Base-by-base conservation (phyloP, 2,113 vertebrate genomes). In the Regulus satrapa region DNA sequence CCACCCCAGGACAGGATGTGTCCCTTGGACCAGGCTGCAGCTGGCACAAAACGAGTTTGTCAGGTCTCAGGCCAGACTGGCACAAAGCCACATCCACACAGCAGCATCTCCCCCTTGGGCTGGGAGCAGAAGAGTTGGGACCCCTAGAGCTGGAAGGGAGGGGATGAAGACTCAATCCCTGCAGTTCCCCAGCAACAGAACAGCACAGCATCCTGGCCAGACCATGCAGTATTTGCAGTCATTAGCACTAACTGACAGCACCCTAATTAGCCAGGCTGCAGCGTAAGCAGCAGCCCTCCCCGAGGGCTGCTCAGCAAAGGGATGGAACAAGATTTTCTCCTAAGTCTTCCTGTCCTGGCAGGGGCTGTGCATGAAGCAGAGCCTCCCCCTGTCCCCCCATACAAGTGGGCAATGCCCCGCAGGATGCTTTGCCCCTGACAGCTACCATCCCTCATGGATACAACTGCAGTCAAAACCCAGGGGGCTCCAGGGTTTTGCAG, bases 231-330 rank as follows among this genome's bases (percentile, higher is more conserved):
- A 63, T 34, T 48, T 90, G 69, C 10, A 10, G 34, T 84, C 84
- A 89, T 94, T 68, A 95, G n/a, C n/a, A 29, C 40, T 87, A 89
- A 89, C 6, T 89, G 54, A 82, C 58, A 67, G 56, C 64, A 52
- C 52, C 17, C 19, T 79, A 85, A 97, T 85, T 79, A 93, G 62
- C 74, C 66, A 85, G 74, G 31, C 85, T 88, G 77, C 62, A 92
- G 36, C 1, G 0, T 0, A 1, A 49, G 23, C 55, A 85, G 34
- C 8, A 26, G 26, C 28, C 40, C 9, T 18, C 19, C 18, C 18
- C 17, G 29, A 20, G 29, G 14, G 71, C 41, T 0, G 2, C 43
- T 77, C 43, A 64, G 66, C 29, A 61, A 23, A 89, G 12, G 41
- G 21, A 56, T 46, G 38, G n/a, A 71, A 24, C 3, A 7, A 54